phyloP scores from a whole-genome alignment of 2,888 invertebrate species.

The Microctonus aethiopoides region DNA sequence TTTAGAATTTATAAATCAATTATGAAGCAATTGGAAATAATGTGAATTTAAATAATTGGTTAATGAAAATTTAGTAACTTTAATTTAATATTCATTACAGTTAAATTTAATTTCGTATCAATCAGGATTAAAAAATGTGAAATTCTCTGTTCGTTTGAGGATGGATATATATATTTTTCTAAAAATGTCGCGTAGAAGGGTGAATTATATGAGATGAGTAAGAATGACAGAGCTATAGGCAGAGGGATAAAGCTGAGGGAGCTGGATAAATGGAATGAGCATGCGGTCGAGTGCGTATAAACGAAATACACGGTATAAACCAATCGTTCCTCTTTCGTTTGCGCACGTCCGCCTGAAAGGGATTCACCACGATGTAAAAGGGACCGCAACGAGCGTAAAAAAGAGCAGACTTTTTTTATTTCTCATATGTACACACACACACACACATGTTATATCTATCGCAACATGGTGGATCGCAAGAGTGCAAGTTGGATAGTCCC shows the following conservation, averaged over 20 bases:
- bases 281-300: slow-evolving; percentile 15
- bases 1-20: not conserved
- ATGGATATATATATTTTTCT: not conserved
- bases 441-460: not conserved
- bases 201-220: slow-evolving; percentile 22
- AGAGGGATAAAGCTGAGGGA: not conserved
- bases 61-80: not conserved
- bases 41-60: not conserved
- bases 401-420: slow-evolving; percentile 4
- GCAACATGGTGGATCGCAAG: not conserved
- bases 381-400: slow-evolving; percentile 41
- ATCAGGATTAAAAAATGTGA: not conserved
- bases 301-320: slow-evolving; percentile 25
- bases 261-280: slow-evolving; percentile 21
- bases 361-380: slow-evolving; percentile 38
- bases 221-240: not conserved
- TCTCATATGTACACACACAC: not conserved
- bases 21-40: not conserved
- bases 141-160: too few species aligned
- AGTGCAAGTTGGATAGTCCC: not conserved
- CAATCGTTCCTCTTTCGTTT: slow-evolving; percentile 31
- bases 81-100: not conserved
- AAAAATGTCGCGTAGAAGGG: not conserved
- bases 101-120: not conserved
- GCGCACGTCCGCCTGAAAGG: slow-evolving; percentile 35